Evolutionary conservation across 2,113 vertebrate species (phyloP).

Genomic region (Cyanoramphus novaezelandiae): DNA sequence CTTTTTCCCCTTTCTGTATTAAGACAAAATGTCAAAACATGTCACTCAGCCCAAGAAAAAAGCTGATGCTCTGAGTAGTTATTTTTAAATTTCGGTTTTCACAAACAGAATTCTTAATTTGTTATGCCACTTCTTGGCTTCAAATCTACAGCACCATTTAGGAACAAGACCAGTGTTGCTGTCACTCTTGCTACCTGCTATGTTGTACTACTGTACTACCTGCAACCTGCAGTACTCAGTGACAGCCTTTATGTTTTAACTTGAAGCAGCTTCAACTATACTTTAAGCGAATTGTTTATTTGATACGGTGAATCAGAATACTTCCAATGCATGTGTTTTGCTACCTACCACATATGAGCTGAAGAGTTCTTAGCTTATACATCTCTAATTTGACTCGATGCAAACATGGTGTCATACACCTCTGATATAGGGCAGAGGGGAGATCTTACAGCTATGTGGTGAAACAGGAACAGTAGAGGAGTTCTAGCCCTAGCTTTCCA

Average conservation of each 20-base stretch:
- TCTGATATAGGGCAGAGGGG: too few species aligned
- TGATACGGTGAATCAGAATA: not conserved
- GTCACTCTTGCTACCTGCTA: not conserved
- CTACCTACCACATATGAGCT: not conserved
- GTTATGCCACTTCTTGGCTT: slow-evolving; percentile 13
- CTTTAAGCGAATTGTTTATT: not conserved
- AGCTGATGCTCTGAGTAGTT: slow-evolving; percentile 51
- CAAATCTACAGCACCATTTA: not conserved
- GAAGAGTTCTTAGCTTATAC: not conserved
- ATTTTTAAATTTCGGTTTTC: slow-evolving; percentile 47
- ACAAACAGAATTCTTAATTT: slow-evolving; percentile 38
- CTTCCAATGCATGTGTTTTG: not conserved
- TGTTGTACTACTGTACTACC: not conserved
- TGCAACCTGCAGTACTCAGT: not conserved
- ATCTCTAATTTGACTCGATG: not conserved
- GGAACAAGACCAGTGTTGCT: not conserved
- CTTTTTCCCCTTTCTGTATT: slow-evolving; percentile 36
- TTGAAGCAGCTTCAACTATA: not conserved
- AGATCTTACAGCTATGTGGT: not conserved
- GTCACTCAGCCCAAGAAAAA: slow-evolving; percentile 55
- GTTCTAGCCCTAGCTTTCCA: not conserved
- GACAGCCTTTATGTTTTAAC: not conserved
- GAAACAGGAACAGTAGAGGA: not conserved
- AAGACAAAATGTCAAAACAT: slow-evolving; percentile 60
- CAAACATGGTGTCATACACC: not conserved